Evolutionary conservation across 1,140 invertebrate genomes (phyloP).

Genomic region (Nephila pilipes): DNA sequence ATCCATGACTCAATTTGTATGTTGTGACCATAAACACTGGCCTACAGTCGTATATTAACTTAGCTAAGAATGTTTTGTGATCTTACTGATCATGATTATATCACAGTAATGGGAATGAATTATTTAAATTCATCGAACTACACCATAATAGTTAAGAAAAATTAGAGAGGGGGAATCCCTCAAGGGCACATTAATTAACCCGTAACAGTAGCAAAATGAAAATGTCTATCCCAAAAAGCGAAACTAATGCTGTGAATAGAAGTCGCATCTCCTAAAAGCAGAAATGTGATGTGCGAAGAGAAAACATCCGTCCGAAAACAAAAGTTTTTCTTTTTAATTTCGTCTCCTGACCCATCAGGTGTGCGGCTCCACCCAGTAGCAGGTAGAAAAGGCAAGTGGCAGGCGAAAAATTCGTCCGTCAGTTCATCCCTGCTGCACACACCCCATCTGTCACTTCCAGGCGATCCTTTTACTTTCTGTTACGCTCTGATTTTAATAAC

Average conservation of each 20-base stretch:
- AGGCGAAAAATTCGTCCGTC: conserved; percentile 57
- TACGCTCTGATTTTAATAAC: neutral
- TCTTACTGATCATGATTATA: too few species aligned
- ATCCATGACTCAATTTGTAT: too few species aligned
- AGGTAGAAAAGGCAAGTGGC: conserved; percentile 37
- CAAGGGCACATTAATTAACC: neutral
- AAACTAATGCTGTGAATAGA: neutral
- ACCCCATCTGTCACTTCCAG: neutral
- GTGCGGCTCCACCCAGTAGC: conserved; percentile 13
- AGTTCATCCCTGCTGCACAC: conserved; percentile 5
- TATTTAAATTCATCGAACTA: too few species aligned
- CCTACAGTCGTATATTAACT: too few species aligned
- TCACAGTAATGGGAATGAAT: too few species aligned
- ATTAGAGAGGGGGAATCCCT: too few species aligned
- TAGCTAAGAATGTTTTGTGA: too few species aligned
- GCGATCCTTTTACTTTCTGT: neutral
- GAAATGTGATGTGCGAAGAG: neutral
- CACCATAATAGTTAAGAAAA: too few species aligned
- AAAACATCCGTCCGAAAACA: neutral
- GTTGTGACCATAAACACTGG: too few species aligned
- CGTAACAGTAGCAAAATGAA: neutral
- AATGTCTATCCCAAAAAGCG: neutral
- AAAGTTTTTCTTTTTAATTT: neutral
- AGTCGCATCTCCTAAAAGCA: neutral
- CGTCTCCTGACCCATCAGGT: neutral